These are phyloP conservation scores for Abrostola triplasia DNA, from an alignment of 2,888 invertebrate species.

Conservation along the genomic window DNA sequence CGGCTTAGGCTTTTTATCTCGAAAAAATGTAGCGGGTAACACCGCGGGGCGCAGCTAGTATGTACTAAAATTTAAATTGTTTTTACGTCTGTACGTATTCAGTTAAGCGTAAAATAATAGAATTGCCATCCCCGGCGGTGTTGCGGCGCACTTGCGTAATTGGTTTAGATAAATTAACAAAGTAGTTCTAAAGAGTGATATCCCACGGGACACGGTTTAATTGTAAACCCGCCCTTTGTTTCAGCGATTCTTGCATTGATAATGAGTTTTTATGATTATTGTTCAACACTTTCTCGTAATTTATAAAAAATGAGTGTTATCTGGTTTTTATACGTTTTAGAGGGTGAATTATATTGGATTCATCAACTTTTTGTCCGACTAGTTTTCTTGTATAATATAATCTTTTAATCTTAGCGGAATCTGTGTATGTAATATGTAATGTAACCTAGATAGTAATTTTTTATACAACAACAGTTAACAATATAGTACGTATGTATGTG, in stretches of 20 bases:
- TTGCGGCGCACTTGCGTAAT: slow-evolving; percentile 81
- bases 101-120: slow-evolving; percentile 77
- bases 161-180: slow-evolving; percentile 86
- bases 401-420: too few species aligned
- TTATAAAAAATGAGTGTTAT: neutral
- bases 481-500: too few species aligned
- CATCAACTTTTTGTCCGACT: too few species aligned
- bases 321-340: neutral
- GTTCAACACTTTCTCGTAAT: slow-evolving; percentile 40
- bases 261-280: slow-evolving; percentile 62
- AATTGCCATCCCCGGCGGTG: slow-evolving; percentile 72
- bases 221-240: slow-evolving; percentile 75
- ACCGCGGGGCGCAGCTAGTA: too few species aligned
- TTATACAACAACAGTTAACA: too few species aligned
- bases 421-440: too few species aligned
- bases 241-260: slow-evolving; percentile 74
- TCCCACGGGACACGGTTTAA: slow-evolving; percentile 79
- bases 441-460: too few species aligned
- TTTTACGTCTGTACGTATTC: slow-evolving; percentile 57
- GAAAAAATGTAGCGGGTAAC: too few species aligned
- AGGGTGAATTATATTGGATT: too few species aligned
- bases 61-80: slow-evolving; percentile 22
- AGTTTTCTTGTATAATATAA: too few species aligned
- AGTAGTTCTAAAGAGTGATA: slow-evolving; percentile 84
- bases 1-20: too few species aligned